phyloP scores from a whole-genome alignment of 2,113 vertebrate genomes.

The Tachysurus fulvidraco region DNA sequence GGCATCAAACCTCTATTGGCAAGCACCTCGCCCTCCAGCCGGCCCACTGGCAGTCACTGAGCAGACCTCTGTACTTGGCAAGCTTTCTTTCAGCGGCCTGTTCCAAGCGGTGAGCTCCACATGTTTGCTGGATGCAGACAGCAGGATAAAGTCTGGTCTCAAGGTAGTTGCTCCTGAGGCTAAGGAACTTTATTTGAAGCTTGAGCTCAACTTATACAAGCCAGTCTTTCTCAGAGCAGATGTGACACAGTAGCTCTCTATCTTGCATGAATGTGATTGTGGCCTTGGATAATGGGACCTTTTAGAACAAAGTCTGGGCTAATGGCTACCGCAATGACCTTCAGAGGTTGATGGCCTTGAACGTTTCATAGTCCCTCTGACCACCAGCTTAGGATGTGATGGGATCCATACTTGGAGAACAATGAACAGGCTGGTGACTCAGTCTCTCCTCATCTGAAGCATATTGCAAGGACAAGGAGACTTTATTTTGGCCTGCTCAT shows the following conservation, averaged over 20 bases:
- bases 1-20: background rate
- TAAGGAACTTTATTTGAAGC: background rate
- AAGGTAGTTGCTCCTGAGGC: background rate
- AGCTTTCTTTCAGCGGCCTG: background rate
- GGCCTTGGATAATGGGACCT: background rate
- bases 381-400: background rate
- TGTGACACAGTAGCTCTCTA: background rate
- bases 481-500: background rate
- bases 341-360: background rate
- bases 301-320: background rate
- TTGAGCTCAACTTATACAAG: background rate
- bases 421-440: background rate
- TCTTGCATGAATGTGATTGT: background rate
- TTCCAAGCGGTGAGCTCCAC: background rate
- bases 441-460: background rate
- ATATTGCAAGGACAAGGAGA: too few relatives aligned
- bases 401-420: background rate
- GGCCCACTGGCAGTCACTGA: background rate
- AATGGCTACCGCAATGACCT: background rate
- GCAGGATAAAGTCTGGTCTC: background rate
- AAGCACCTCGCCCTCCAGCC: background rate
- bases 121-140: background rate
- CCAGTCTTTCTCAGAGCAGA: background rate
- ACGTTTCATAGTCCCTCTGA: background rate
- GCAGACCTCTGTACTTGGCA: slow-evolving; percentile 10